phyloP scores from a whole-genome alignment of 2,888 invertebrate genomes.

The Epinotia brunnichana region DNA sequence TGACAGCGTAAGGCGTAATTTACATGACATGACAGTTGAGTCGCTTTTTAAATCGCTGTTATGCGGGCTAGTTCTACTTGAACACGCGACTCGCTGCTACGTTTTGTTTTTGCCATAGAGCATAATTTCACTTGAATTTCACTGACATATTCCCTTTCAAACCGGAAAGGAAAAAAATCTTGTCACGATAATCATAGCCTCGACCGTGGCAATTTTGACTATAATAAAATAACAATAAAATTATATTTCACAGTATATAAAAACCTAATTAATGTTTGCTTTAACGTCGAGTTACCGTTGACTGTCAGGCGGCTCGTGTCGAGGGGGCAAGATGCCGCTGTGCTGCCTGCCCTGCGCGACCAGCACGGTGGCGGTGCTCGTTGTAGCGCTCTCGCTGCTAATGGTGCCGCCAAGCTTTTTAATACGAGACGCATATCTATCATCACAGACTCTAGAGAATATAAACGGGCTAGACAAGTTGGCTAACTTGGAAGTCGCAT shows the following conservation, averaged over 20 bases:
- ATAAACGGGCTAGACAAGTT: slow-evolving; percentile 49
- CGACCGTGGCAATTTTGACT: slow-evolving; percentile 6
- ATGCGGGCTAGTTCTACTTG: not conserved
- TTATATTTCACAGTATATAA: slow-evolving; percentile 21
- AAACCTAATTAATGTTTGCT: slow-evolving; percentile 24
- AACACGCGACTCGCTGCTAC: slow-evolving; percentile 4
- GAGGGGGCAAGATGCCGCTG: slow-evolving; percentile 60
- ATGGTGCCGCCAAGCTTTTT: slow-evolving; percentile 67
- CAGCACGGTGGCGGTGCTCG: slow-evolving; percentile 59
- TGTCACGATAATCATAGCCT: not conserved
- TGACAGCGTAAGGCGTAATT: slow-evolving; percentile 8
- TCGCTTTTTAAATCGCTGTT: not conserved
- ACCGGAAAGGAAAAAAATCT: no score
- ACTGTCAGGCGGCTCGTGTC: slow-evolving; percentile 44
- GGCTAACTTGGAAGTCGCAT: slow-evolving; percentile 44
- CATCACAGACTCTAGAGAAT: slow-evolving; percentile 45
- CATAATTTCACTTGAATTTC: not conserved
- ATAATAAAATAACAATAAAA: slow-evolving; percentile 18
- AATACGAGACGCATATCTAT: slow-evolving; percentile 55
- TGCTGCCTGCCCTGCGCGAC: slow-evolving; percentile 58
- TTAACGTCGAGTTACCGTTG: slow-evolving; percentile 34
- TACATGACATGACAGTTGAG: not conserved
- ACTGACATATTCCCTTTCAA: slow-evolving; percentile 22
- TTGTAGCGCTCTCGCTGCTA: slow-evolving; percentile 63
- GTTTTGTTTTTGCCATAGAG: slow-evolving; percentile 20